Evolutionary conservation across 1,140 invertebrate species (phyloP).

Genomic region (Trachelipus rathkii): DNA sequence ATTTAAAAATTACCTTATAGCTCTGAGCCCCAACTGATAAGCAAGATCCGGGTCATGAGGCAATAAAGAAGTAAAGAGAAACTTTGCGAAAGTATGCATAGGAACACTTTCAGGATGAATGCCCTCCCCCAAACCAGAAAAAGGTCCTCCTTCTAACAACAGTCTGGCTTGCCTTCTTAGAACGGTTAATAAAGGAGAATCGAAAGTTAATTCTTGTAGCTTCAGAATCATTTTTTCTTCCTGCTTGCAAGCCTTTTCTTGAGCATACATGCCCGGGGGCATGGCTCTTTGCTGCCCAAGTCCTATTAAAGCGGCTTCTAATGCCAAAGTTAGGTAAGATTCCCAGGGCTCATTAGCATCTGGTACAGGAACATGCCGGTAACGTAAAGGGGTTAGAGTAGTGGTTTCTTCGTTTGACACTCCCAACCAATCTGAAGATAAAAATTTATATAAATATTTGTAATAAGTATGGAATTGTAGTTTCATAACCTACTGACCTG

Average conservation of each 20-base stretch:
- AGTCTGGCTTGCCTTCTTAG: conserved; percentile 57
- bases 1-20: conserved; percentile 55
- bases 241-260: conserved; percentile 69
- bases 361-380: conserved; percentile 68
- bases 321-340: conserved; percentile 71
- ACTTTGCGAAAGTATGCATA: conserved; percentile 81
- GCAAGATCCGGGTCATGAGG: conserved; percentile 68
- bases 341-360: conserved; percentile 64
- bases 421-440: conserved; percentile 52
- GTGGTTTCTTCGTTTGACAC: conserved; percentile 56
- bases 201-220: conserved; percentile 70
- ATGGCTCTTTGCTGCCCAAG: conserved; percentile 72
- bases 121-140: conserved; percentile 67
- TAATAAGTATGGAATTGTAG: no score
- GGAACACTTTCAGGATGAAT: conserved; percentile 71
- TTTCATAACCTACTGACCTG: no score
- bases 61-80: conserved; percentile 69
- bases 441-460: not conserved
- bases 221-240: conserved; percentile 71
- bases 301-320: conserved; percentile 63
- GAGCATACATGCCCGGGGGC: conserved; percentile 72
- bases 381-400: conserved; percentile 59
- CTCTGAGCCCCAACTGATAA: conserved; percentile 61
- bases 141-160: conserved; percentile 65
- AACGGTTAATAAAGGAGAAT: conserved; percentile 61